phyloP scores from a whole-genome alignment of 2,113 vertebrate genomes.

The Ciconia boyciana region DNA sequence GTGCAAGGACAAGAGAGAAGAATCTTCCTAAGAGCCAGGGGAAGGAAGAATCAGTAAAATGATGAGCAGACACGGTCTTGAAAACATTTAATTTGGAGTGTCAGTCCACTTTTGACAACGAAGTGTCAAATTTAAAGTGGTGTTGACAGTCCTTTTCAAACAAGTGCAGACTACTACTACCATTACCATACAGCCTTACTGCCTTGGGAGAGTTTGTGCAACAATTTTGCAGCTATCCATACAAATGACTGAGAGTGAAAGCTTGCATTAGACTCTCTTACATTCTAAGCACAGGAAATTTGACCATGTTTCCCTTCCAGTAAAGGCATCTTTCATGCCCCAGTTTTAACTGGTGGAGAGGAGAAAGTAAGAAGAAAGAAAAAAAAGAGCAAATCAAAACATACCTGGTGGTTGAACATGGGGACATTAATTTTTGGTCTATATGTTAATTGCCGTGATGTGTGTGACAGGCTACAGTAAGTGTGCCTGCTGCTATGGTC shows the following conservation, averaged over 20 bases:
- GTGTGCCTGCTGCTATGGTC: background rate
- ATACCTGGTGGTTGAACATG: background rate
- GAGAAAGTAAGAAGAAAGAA: background rate
- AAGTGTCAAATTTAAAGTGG: background rate
- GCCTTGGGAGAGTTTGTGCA: background rate
- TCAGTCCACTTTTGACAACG: background rate
- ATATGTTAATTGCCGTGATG: background rate
- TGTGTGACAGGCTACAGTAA: background rate
- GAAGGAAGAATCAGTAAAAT: background rate
- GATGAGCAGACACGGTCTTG: background rate
- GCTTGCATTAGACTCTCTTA: background rate
- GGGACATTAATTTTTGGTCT: background rate
- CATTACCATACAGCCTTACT: background rate
- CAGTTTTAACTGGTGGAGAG: background rate
- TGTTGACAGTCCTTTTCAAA: background rate
- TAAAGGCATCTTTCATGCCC: background rate
- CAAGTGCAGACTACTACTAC: background rate
- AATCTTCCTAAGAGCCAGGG: background rate
- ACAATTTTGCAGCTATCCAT: background rate
- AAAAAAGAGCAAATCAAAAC: background rate
- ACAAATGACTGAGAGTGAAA: background rate
- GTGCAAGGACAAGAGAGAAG: background rate
- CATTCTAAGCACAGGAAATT: background rate
- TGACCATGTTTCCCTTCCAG: background rate
- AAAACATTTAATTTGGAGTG: background rate